phyloP scores from a whole-genome alignment of 2,888 invertebrate species.

The Morpho achilles region DNA sequence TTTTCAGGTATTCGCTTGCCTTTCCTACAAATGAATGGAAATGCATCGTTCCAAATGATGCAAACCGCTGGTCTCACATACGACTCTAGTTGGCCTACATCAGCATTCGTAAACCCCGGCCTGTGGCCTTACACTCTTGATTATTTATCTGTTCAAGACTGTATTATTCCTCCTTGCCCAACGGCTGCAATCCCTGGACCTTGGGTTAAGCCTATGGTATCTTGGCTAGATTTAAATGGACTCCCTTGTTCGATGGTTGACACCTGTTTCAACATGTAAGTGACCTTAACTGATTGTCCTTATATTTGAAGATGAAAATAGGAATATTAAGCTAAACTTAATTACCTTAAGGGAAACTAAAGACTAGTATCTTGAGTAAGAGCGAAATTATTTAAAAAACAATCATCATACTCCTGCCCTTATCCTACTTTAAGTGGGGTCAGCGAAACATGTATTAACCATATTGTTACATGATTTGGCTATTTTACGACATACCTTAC shows the following conservation, averaged over 20 bases:
- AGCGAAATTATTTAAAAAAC: too few species aligned
- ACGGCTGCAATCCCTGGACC: slow-evolving; percentile 75
- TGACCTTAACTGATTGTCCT: slow-evolving; percentile 17
- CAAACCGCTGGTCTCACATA: slow-evolving; percentile 69
- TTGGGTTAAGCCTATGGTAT: slow-evolving; percentile 84
- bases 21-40: slow-evolving; percentile 77
- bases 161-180: slow-evolving; percentile 78
- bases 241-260: slow-evolving; percentile 79
- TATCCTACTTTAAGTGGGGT: too few species aligned
- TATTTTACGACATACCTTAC: too few species aligned
- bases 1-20: slow-evolving; percentile 72
- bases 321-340: too few species aligned
- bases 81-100: slow-evolving; percentile 82
- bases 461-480: too few species aligned
- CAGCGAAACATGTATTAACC: too few species aligned
- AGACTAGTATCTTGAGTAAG: too few species aligned
- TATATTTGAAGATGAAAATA: too few species aligned
- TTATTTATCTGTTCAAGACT: slow-evolving; percentile 76
- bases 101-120: slow-evolving; percentile 51
- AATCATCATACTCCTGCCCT: too few species aligned
- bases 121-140: slow-evolving; percentile 86
- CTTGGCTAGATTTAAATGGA: slow-evolving; percentile 65
- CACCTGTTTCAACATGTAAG: slow-evolving; percentile 70
- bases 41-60: slow-evolving; percentile 79
- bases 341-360: too few species aligned